A percentile compares a stretch with the other conserved stretches of the same genome.
Conservation (phyloP, 2,888 invertebrate species). For the Hydroisotoma schaefferi region DNA sequence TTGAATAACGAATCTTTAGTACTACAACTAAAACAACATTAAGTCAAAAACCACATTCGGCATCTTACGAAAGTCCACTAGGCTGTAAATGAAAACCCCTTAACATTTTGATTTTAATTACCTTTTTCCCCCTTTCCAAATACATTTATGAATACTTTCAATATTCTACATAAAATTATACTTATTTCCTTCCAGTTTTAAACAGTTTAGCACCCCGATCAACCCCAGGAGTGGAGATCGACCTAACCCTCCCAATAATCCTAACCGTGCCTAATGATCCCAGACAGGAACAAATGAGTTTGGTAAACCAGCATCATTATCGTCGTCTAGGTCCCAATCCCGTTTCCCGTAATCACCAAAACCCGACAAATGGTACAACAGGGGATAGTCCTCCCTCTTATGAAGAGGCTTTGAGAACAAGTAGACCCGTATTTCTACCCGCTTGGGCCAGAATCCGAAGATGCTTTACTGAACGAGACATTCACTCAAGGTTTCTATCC, state of each 20-base stretch:
- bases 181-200: constrained; percentile 25
- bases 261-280: constrained; percentile 41
- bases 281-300: constrained; percentile 22
- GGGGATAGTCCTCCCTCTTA: constrained; percentile 58
- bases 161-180: too few relatives aligned
- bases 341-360: not conserved
- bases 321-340: constrained; percentile 2
- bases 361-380: not conserved
- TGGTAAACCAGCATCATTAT: not conserved
- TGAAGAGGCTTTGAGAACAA: constrained; percentile 61
- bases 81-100: too few relatives aligned
- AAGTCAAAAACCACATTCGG: too few relatives aligned
- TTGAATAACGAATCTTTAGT: too few relatives aligned
- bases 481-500: constrained; percentile 40
- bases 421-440: constrained; percentile 53
- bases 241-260: constrained; percentile 41
- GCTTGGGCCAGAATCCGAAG: constrained; percentile 59
- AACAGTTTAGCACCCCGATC: constrained; percentile 34
- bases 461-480: constrained; percentile 59
- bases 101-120: too few relatives aligned
- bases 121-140: too few relatives aligned
- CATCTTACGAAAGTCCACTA: too few relatives aligned
- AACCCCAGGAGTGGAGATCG: constrained; percentile 35
- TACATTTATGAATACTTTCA: too few relatives aligned
- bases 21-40: too few relatives aligned